Evolutionary conservation across 2,888 invertebrate species (phyloP), one percentile per base, ranked within the genome.

Genomic region (Leucophenga montana): DNA sequence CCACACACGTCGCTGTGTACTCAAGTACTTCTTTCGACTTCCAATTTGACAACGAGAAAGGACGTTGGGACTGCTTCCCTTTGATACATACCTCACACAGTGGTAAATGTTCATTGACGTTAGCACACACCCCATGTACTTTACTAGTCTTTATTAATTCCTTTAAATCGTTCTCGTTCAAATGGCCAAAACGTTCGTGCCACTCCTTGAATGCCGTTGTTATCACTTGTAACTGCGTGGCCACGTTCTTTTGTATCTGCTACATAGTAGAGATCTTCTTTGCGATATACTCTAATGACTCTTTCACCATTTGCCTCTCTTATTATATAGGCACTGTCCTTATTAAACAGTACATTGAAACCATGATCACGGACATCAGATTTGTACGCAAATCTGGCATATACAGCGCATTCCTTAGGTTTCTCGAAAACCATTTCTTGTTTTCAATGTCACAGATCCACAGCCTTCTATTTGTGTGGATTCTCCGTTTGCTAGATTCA

Each of bases 121-220:
- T 70, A 0, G 53, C 54, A 3, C 62, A 53, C 18, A 66, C 46
- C 1, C 62, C 66, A 13, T 46, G 11, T 13, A 65, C 59, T 31
- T 70, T 70, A 20, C 46, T 16, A 1, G 46, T n/a, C 9, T 27
- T 16, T 22, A 67, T 57, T 3, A 69, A 72, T 31, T 71, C 53
- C 20, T 75, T 74, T 13, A 74, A 33, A 22, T 73, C 69, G 8
- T 33, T 68, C 59, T 69, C 56, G 18, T 71, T 73, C 11, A 73
- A 33, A 39, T 74, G 68, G 1, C 73, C 67, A 39, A 69, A 56
- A 5, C 68, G 56, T 64, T 72, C 62, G 22, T 72, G 71, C 67
- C 68, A 72, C 62, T 67, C 66, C 53, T 66, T 46, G 27, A n/a
- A 46, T 44, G 16, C 14, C 13, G 22, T 46, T 64, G 22, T 64